Percentiles rank a stretch among this genome's conserved stretches.
Conservation (phyloP, 2,888 invertebrate species). For the Pyrrhia umbra region DNA sequence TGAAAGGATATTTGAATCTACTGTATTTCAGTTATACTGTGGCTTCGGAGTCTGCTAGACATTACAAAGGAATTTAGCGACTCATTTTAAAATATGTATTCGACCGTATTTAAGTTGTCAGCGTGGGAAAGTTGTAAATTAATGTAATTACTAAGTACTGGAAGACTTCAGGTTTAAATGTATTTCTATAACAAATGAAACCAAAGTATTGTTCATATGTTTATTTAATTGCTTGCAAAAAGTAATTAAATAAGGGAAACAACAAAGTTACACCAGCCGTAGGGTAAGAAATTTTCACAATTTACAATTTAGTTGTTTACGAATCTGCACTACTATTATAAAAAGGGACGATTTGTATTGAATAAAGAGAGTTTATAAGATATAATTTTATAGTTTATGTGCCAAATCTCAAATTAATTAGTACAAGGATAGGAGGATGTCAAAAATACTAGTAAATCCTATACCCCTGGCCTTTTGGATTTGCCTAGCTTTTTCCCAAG, state of each 20-base stretch:
- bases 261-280: not conserved
- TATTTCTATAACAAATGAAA: slow-evolving; percentile 16
- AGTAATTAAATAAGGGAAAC: not conserved
- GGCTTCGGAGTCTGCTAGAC: not conserved
- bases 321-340: no score
- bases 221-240: slow-evolving; percentile 15
- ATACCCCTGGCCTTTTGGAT: no score
- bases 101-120: slow-evolving; percentile 5
- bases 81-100: slow-evolving; percentile 12
- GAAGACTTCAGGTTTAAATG: not conserved
- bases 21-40: not conserved
- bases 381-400: not conserved
- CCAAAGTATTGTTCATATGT: not conserved
- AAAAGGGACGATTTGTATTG: no score
- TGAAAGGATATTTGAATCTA: no score
- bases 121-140: slow-evolving; percentile 15
- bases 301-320: no score
- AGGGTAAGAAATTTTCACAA: not conserved
- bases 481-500: no score
- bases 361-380: not conserved
- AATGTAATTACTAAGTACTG: slow-evolving; percentile 8
- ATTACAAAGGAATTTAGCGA: slow-evolving; percentile 14
- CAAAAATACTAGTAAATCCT: no score
- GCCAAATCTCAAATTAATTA: no score
- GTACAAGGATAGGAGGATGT: no score